These are phyloP conservation scores for Latrodectus geometricus DNA, from an alignment of 1,140 invertebrate species.

Conservation along the genomic window DNA sequence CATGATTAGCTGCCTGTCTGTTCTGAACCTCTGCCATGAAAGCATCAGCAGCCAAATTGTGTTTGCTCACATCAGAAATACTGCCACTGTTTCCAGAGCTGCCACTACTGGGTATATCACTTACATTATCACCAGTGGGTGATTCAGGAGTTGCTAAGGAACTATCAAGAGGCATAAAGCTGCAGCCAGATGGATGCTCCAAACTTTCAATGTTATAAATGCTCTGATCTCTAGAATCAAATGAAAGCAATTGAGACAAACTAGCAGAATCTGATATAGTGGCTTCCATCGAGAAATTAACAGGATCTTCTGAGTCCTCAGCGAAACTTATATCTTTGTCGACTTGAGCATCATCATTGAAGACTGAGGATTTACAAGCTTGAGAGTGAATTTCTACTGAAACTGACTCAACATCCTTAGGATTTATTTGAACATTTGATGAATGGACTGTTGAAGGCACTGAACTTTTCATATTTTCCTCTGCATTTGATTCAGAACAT, in stretches of 20 bases:
- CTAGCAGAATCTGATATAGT: constrained; percentile 59
- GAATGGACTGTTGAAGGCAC: constrained; percentile 4
- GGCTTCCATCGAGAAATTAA: constrained; percentile 54
- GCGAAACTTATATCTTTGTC: background rate
- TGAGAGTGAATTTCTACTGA: constrained; percentile 31
- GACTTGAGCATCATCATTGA: background rate
- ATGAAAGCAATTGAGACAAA: constrained; percentile 57
- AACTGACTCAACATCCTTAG: background rate
- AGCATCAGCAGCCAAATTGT: background rate
- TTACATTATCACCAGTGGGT: constrained; percentile 56
- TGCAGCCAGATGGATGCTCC: constrained; percentile 1
- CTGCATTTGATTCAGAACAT: background rate
- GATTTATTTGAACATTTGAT: background rate
- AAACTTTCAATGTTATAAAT: background rate
- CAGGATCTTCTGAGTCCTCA: constrained; percentile 12
- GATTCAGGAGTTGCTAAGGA: constrained; percentile 57
- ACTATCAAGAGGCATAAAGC: constrained; percentile 23
- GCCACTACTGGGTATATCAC: constrained; percentile 56
- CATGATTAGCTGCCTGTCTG: background rate
- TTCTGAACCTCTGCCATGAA: background rate
- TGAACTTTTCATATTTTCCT: constrained; percentile 9
- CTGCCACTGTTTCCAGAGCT: constrained; percentile 22
- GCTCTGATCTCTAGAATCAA: constrained; percentile 36
- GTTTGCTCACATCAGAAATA: constrained; percentile 2
- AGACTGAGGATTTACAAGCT: background rate